These are phyloP conservation scores for Heptranchias perlo DNA, from an alignment of 2,113 vertebrate genomes.

Conservation along the genomic window DNA sequence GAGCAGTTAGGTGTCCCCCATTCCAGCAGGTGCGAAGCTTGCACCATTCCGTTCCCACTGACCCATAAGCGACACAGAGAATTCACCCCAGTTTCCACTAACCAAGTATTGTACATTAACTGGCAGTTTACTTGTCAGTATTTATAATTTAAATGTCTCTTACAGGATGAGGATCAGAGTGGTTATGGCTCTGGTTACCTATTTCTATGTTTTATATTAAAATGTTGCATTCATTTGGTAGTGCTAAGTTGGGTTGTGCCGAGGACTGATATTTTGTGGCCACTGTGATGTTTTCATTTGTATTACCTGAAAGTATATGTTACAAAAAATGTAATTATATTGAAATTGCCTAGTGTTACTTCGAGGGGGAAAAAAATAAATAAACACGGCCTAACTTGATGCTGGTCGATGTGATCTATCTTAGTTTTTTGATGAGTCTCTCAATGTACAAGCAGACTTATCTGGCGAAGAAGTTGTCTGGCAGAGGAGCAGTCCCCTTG, in stretches of 20 bases:
- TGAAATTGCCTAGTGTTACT: neutral
- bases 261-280: neutral
- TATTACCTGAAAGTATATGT: neutral
- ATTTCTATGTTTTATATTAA: neutral
- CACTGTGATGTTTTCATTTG: neutral
- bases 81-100: neutral
- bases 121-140: neutral
- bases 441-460: neutral
- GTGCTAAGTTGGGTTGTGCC: neutral
- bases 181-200: neutral
- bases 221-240: neutral
- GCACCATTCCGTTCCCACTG: neutral
- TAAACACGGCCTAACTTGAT: neutral
- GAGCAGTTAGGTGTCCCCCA: neutral
- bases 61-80: neutral
- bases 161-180: neutral
- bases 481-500: neutral
- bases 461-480: neutral
- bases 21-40: neutral
- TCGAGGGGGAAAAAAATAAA: neutral
- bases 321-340: neutral
- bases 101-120: neutral
- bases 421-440: neutral
- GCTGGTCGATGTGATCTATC: neutral
- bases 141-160: neutral